Conservation (phyloP, 2,113 vertebrate species). For the Euleptes europaea region DNA sequence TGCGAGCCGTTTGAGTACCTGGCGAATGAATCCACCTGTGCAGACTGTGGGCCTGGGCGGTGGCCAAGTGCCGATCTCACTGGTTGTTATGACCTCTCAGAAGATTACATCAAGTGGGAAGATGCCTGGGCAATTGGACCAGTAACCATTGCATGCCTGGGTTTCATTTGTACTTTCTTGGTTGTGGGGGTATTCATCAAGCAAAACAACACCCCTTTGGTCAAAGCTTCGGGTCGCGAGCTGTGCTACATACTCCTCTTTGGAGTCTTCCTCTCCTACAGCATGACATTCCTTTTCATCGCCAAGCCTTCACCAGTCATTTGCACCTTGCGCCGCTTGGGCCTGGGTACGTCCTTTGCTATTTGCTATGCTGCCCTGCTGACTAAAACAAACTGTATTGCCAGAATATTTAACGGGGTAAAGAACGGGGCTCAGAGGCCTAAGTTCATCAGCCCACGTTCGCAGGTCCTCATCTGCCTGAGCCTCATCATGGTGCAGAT, state of each 20-base stretch:
- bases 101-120: conserved; percentile 98
- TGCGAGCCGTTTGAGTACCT: conserved; percentile 93
- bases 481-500: conserved; percentile 95
- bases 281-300: conserved; percentile 98
- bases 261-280: conserved; percentile 94
- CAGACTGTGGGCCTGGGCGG: conserved; percentile 89
- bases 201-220: conserved; percentile 93
- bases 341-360: conserved; percentile 94
- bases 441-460: conserved; percentile 96
- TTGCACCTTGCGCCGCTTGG: conserved; percentile 90
- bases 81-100: conserved; percentile 92
- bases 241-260: conserved; percentile 95
- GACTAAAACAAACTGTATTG: conserved; percentile 98
- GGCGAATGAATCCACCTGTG: conserved; percentile 95
- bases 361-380: conserved; percentile 96
- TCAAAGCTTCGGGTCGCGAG: conserved; percentile 96
- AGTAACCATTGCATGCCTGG: conserved; percentile 92
- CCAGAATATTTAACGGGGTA: conserved; percentile 93
- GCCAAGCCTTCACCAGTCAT: conserved; percentile 94
- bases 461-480: conserved; percentile 98
- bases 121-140: conserved; percentile 99
- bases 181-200: conserved; percentile 92
- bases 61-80: conserved; percentile 92
- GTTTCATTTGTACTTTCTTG: conserved; percentile 90
- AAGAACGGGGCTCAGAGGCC: conserved; percentile 93